Base-by-base conservation (phyloP, 2,797 vertebrate species). In the Diceros bicornis region DNA sequence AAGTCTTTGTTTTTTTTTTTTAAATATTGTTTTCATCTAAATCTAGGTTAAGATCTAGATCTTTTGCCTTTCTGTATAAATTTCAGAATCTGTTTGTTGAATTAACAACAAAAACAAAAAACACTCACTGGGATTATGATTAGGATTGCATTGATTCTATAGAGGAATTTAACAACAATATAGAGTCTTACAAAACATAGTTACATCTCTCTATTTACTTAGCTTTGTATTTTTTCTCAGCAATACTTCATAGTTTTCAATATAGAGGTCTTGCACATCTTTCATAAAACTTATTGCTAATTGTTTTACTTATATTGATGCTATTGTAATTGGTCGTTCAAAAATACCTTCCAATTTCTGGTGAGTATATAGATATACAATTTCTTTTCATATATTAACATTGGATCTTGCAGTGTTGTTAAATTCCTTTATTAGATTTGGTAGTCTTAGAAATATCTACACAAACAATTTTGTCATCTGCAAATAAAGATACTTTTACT, bases 271-370 rank as follows among this genome's bases (percentile, higher is more conserved):
- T 62, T 84, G 2, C 0, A 68, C 2, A 21, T 66, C 50, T 66
- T 96, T n/a, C 68, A 92, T 69, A 96, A 90, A 57, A 84, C 64
- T 62, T 69, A 47, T 55, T 8, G 27, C 27, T 50, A 34, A 50
- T 47, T 62, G 29, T 23, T 83, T 82, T 84, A 94, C 75, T 9
- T 32, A 55, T 85, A n/a, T 34, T 23, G 9, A 74, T 41, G 59
- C 77, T 41, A 74, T 29, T 77, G 7, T 69, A 57, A 75, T 50
- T 75, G 27, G 23, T 66, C 77, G 69, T 89, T 77, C 16, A 20
- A 57, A 64, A 83, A 47, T 44, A 68, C n/a, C 17, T 86, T 93
- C 29, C 9, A 32, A 75, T 20, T 47, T 61, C 87, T 17, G 25
- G 16, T 3, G 92, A 41, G 23, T 29, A 75, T 66, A 34, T 37